Evolutionary conservation across 2,797 vertebrate genomes (phyloP).

Genomic region (Crenichthys baileyi): DNA sequence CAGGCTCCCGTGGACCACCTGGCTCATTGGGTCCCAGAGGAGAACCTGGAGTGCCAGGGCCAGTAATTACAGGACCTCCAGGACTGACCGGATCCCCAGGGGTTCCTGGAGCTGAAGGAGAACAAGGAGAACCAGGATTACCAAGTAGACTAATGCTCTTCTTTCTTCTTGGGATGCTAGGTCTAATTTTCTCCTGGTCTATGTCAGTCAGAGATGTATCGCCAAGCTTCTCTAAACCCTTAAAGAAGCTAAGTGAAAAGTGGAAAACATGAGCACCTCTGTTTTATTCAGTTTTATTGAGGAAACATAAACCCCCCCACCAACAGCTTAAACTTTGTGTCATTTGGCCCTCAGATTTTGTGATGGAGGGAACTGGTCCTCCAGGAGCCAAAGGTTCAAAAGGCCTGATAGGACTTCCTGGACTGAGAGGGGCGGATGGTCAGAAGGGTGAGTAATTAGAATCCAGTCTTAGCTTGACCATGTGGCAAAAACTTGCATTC

Average conservation of each 20-base stretch:
- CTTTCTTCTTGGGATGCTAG: background rate
- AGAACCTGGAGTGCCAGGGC: constrained; percentile 59
- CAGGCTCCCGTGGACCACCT: constrained; percentile 54
- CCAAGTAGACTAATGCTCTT: constrained; percentile 46
- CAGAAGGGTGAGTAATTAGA: constrained; percentile 41
- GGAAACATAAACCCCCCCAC: background rate
- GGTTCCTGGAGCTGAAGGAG: constrained; percentile 51
- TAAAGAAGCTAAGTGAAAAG: background rate
- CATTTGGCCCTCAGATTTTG: constrained; percentile 32
- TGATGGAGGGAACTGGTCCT: constrained; percentile 13
- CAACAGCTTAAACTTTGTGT: background rate
- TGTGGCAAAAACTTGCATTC: too few relatives aligned
- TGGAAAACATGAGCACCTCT: background rate
- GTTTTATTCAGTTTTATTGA: background rate
- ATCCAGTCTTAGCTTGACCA: background rate
- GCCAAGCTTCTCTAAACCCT: background rate
- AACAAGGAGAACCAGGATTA: constrained; percentile 66
- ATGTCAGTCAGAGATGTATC: background rate
- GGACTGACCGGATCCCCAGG: constrained; percentile 61
- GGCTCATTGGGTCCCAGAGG: constrained; percentile 67
- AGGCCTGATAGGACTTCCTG: constrained; percentile 52
- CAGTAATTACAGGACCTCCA: constrained; percentile 39
- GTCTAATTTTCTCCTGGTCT: background rate
- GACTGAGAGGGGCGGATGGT: constrained; percentile 49
- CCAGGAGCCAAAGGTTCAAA: constrained; percentile 51